These are phyloP conservation scores for Excalfactoria chinensis DNA, from an alignment of 2,113 vertebrate species.

Conservation along the genomic window DNA sequence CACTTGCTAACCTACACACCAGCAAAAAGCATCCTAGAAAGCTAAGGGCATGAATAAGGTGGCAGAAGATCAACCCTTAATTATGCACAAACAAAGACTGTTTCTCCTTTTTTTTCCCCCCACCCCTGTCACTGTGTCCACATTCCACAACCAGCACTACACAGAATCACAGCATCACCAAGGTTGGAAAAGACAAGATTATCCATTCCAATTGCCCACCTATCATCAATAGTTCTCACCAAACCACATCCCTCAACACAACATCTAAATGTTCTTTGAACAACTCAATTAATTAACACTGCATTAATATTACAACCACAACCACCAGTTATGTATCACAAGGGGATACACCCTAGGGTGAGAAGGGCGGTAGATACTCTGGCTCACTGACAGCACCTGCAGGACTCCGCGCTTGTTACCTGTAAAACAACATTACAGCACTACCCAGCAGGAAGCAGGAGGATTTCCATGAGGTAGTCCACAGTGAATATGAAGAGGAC, in stretches of 20 bases:
- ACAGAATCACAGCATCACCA: too few relatives aligned
- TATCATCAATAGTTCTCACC: too few relatives aligned
- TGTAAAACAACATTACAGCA: not conserved
- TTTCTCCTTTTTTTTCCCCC: not conserved
- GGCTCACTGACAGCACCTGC: not conserved
- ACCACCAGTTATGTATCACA: not conserved
- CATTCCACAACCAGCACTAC: not conserved
- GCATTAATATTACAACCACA: not conserved
- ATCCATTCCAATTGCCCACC: too few relatives aligned
- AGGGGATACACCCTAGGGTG: not conserved
- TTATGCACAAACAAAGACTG: not conserved
- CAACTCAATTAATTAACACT: too few relatives aligned
- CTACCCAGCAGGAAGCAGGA: not conserved
- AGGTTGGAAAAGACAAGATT: too few relatives aligned
- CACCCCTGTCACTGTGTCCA: not conserved
- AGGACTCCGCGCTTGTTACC: rapidly evolving
- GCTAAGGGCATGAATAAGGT: not conserved
- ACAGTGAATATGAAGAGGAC: not conserved
- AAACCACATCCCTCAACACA: too few relatives aligned
- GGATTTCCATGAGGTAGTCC: not conserved
- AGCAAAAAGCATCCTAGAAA: not conserved
- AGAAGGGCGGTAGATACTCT: not conserved
- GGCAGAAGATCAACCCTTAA: not conserved
- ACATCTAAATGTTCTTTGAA: too few relatives aligned
- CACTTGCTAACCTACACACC: not conserved